These are phyloP conservation scores for Rostratula benghalensis DNA, from an alignment of 2,113 vertebrate genomes.

Conservation along the genomic window DNA sequence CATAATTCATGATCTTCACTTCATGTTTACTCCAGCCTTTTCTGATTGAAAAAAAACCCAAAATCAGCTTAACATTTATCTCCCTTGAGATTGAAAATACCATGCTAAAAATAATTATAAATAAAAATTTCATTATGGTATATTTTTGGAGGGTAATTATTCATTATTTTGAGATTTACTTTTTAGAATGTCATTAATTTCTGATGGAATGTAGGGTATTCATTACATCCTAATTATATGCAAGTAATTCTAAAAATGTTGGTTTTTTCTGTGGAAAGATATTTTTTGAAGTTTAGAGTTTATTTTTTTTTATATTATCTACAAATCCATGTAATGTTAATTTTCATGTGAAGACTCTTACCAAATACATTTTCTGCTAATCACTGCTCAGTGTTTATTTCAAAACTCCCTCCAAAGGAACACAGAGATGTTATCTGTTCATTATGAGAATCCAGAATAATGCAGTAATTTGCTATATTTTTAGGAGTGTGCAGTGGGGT, in stretches of 20 bases:
- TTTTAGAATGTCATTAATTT: background rate
- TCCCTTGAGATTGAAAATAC: background rate
- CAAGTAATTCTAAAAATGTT: background rate
- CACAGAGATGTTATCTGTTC: background rate
- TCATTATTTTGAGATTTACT: background rate
- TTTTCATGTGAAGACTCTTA: background rate
- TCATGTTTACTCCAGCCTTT: background rate
- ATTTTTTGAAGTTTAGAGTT: background rate
- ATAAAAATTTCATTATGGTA: background rate
- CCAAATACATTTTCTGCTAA: background rate
- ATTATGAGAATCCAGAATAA: background rate
- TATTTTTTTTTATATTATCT: background rate
- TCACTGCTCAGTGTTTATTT: background rate
- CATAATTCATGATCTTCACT: background rate
- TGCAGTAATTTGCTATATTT: background rate
- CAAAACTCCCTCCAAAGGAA: background rate
- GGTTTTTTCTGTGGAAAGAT: background rate
- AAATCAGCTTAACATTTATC: background rate
- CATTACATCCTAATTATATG: background rate
- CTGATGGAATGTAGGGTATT: background rate
- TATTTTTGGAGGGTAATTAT: background rate
- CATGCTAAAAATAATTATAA: background rate
- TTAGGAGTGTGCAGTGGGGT: rapidly evolving
- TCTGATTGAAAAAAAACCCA: background rate
- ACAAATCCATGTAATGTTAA: background rate